Base-by-base conservation (phyloP, 2,113 vertebrate genomes). In the Phainopepla nitens region DNA sequence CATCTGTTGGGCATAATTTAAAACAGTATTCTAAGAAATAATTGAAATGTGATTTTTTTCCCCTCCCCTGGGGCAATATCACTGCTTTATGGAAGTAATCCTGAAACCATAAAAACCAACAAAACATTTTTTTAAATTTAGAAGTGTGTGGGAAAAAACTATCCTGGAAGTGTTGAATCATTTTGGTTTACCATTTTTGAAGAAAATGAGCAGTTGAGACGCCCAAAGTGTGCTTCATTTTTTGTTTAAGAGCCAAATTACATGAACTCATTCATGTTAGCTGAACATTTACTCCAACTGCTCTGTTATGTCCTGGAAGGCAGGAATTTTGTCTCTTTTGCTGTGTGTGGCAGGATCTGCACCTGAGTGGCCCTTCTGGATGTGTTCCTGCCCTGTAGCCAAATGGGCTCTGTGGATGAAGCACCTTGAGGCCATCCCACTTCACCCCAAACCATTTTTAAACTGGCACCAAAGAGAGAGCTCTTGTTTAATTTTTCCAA, bases 121-220 rank as follows among this genome's bases (percentile, higher is more conserved):
- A 69, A 83, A 62, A 15, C 2, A 9, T 5, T 20, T 62, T 62
- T 49, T 66, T 70, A 17, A 50, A 54, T 83, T 69, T 50, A 69
- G 36, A 54, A 83, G 1, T 7, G 8, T 0, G 0, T 6, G 29
- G 35, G 11, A 53, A 39, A 54, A 45, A 16, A 2, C 0, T 12
- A 12, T 35, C 54, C 58, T 61, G 17, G 10, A 87, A 87, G 10
- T 3, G 3, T 10, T 76, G 61, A 76, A 76, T 68, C 24, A 64
- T 29, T 94, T 58, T 83, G 29, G 14, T 72, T 66, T 29, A 51
- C 12, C 14, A 35, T 75, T 87, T 95, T 66, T 54, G 4, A 77
- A 81, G 20, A 89, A 78, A 78, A 71, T 15, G 14, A 89, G 44
- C 51, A 73, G 47, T 47, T 64, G 28, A 56, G 18, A 11, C 45